Conservation (phyloP, 2,888 invertebrate species). For the Volucella inanis region DNA sequence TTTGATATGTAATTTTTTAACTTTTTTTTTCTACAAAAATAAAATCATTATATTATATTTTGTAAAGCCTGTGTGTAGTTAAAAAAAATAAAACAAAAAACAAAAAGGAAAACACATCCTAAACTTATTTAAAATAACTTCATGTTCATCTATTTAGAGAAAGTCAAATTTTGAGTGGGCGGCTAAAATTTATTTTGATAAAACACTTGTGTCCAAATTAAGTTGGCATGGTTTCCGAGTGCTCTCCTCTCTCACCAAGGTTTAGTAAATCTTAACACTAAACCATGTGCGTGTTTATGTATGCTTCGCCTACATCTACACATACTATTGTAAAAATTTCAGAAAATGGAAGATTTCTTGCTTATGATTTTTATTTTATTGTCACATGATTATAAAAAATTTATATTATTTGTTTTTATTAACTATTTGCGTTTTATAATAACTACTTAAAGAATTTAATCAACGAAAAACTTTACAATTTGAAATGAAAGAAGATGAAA, state of each 20-base stretch:
- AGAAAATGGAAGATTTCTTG: background rate
- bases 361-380: too few species aligned
- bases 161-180: conserved; percentile 41
- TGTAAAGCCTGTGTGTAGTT: conserved; percentile 1
- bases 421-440: too few species aligned
- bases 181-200: conserved; percentile 44
- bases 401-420: too few species aligned
- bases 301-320: background rate
- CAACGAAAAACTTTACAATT: too few species aligned
- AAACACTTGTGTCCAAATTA: conserved; percentile 2
- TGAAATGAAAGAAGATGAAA: too few species aligned
- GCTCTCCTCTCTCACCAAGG: background rate
- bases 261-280: conserved; percentile 17
- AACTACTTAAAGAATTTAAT: too few species aligned
- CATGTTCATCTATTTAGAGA: conserved; percentile 40
- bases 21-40: background rate
- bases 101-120: background rate
- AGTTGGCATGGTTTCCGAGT: background rate
- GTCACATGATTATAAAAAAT: too few species aligned
- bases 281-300: conserved; percentile 6
- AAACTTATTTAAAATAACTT: conserved; percentile 45
- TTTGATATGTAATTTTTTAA: too few species aligned
- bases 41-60: conserved; percentile 14
- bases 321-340: conserved; percentile 14
- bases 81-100: background rate